Conservation (phyloP, 1,140 invertebrate species). For the Drosophila pseudoananassae region DNA sequence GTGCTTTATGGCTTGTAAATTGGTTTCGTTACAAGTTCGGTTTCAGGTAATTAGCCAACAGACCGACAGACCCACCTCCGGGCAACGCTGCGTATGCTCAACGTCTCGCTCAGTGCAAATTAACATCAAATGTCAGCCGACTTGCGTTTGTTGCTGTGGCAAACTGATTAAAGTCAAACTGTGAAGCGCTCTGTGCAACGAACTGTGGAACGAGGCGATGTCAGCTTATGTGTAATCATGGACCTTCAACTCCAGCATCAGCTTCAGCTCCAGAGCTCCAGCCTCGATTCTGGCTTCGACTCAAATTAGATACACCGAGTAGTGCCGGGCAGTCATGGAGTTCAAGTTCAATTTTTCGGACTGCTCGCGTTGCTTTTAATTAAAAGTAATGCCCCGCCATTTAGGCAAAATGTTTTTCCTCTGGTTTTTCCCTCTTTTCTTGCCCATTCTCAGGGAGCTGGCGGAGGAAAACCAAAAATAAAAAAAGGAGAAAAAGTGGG, state of each 20-base stretch:
- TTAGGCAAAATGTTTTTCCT: conserved; percentile 68
- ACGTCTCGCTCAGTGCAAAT: conserved; percentile 68
- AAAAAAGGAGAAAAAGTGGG: conserved; percentile 23
- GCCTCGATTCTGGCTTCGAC: conserved; percentile 1
- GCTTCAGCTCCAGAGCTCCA: conserved; percentile 14
- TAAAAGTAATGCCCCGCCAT: conserved; percentile 76
- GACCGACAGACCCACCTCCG: conserved; percentile 19
- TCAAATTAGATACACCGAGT: conserved; percentile 35
- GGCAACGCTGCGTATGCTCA: conserved; percentile 71
- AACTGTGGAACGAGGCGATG: conserved; percentile 68
- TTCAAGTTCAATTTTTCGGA: conserved; percentile 78
- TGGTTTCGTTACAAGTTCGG: conserved; percentile 42
- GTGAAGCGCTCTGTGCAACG: conserved; percentile 62
- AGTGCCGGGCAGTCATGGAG: conserved; percentile 40
- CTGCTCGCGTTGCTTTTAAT: conserved; percentile 73
- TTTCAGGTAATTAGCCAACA: conserved; percentile 58
- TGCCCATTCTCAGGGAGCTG: conserved; percentile 9
- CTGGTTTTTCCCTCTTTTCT: conserved; percentile 11
- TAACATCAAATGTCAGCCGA: conserved; percentile 72
- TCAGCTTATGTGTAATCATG: conserved; percentile 79
- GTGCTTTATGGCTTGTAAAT: conserved; percentile 56
- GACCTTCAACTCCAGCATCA: conserved; percentile 11
- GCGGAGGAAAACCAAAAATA: neutral
- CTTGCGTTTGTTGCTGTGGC: conserved; percentile 39
- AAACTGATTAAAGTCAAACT: conserved; percentile 75